Percentiles rank a stretch among this genome's conserved stretches.
These are phyloP conservation scores for Pelagia noctiluca DNA, from an alignment of 30 jellyfish, hydroid and myxozoan species.

Conservation along the genomic window DNA sequence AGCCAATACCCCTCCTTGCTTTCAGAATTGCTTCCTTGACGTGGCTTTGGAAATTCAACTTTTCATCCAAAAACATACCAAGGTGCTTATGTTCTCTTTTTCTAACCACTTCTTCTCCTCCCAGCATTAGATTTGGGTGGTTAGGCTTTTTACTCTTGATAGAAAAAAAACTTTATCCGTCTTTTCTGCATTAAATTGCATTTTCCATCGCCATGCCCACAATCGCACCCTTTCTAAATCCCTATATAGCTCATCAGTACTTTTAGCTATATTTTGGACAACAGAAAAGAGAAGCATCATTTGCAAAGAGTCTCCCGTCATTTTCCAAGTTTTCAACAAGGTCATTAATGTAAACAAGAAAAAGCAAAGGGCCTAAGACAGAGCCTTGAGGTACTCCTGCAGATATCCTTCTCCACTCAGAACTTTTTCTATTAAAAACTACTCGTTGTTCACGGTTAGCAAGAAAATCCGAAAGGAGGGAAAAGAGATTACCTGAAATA, in stretches of 20 bases:
- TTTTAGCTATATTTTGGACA: background rate
- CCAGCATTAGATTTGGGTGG: slow-evolving; percentile 7
- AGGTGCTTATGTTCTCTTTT: slow-evolving; percentile 24
- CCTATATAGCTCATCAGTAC: slow-evolving; percentile 9
- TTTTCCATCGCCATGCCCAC: slow-evolving; percentile 20
- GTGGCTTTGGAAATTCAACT: slow-evolving; percentile 16
- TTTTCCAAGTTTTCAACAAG: slow-evolving; percentile 3
- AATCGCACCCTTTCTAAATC: slow-evolving; percentile 21
- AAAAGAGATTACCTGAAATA: slow-evolving; percentile 6
- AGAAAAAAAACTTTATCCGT: slow-evolving; percentile 20
- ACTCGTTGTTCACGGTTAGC: slow-evolving; percentile 20
- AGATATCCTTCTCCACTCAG: slow-evolving; percentile 6
- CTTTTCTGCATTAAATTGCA: slow-evolving; percentile 24
- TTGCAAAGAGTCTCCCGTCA: slow-evolving; percentile 19
- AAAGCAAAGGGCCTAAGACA: slow-evolving; percentile 35
- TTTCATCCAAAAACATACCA: slow-evolving; percentile 9
- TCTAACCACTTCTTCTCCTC: slow-evolving; percentile 17
- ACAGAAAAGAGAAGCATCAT: slow-evolving; percentile 25
- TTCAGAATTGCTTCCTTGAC: slow-evolving; percentile 12
- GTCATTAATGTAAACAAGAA: slow-evolving; percentile 36
- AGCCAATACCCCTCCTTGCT: slow-evolving; percentile 44
- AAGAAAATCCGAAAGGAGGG: slow-evolving; percentile 5
- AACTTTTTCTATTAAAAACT: slow-evolving; percentile 2
- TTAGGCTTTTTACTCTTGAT: slow-evolving; percentile 1
- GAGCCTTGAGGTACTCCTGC: slow-evolving; percentile 56